These are phyloP conservation scores for Chelmon rostratus DNA, from an alignment of 2,797 vertebrate species.

Conservation along the genomic window DNA sequence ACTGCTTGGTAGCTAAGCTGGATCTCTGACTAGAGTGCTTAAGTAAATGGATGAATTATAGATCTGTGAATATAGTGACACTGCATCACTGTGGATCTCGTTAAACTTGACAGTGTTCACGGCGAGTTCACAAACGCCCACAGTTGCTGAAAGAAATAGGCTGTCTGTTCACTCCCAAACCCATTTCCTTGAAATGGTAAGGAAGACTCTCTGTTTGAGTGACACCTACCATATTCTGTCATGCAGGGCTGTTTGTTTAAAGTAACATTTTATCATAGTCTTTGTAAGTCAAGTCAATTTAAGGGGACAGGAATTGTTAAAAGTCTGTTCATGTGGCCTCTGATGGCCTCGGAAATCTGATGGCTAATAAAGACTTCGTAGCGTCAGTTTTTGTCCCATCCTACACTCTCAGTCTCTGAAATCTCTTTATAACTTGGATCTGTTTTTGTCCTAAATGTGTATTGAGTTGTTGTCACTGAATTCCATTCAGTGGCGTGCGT, in stretches of 20 bases:
- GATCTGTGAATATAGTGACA: constrained; percentile 33
- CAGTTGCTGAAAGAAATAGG: constrained; percentile 9
- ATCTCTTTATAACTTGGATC: not conserved
- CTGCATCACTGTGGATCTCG: constrained; percentile 27
- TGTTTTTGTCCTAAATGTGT: not conserved
- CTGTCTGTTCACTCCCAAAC: constrained; percentile 15
- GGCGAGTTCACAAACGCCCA: constrained; percentile 5
- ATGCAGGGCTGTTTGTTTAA: not conserved
- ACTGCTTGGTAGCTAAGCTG: constrained; percentile 7
- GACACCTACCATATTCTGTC: not conserved
- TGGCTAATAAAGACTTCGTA: too few species aligned
- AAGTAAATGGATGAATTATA: constrained; percentile 42
- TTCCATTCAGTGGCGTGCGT: not conserved
- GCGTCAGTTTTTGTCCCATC: not conserved
- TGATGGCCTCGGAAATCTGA: not conserved
- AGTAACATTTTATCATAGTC: not conserved
- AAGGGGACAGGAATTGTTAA: not conserved
- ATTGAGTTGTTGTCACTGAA: constrained; percentile 1
- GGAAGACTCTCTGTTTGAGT: not conserved
- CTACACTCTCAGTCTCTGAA: not conserved
- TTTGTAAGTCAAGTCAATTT: not conserved
- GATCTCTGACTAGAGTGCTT: constrained; percentile 16
- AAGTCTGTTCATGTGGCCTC: not conserved
- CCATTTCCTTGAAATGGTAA: constrained; percentile 16
- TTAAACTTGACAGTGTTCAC: constrained; percentile 25